Evolutionary conservation across 2,888 invertebrate species (phyloP).

Genomic region (Elysia crispata): DNA sequence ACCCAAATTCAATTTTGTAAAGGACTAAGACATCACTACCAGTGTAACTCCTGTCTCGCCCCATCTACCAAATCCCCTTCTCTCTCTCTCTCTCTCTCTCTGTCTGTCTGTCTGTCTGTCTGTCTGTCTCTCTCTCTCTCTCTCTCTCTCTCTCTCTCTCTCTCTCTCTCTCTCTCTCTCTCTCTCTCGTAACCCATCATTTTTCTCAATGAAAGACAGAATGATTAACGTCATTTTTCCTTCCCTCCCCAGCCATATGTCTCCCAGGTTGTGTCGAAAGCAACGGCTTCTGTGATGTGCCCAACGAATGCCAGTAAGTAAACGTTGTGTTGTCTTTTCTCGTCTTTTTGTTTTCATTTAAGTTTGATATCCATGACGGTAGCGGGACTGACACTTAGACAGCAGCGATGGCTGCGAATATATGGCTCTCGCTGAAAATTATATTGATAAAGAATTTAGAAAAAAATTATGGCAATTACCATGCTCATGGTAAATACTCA

Average conservation of each 20-base stretch:
- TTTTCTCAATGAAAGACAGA: neutral
- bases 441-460: too few species aligned
- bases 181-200: neutral
- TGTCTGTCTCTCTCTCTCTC: neutral
- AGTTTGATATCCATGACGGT: too few species aligned
- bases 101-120: neutral
- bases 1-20: too few species aligned
- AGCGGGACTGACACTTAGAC: too few species aligned
- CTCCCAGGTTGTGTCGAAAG: conserved; percentile 92
- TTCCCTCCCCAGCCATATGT: conserved; percentile 91
- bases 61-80: too few species aligned
- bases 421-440: too few species aligned
- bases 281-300: conserved; percentile 93
- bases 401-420: too few species aligned
- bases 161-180: conserved; percentile 5
- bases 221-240: conserved; percentile 55
- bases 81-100: neutral
- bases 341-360: neutral
- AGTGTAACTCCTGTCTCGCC: too few species aligned
- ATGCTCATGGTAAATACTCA: too few species aligned
- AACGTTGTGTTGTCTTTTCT: neutral
- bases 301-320: conserved; percentile 98
- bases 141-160: neutral
- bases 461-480: too few species aligned
- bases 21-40: too few species aligned